These are phyloP conservation scores for Gadus macrocephalus DNA, from an alignment of 2,113 vertebrate species.

Conservation along the genomic window DNA sequence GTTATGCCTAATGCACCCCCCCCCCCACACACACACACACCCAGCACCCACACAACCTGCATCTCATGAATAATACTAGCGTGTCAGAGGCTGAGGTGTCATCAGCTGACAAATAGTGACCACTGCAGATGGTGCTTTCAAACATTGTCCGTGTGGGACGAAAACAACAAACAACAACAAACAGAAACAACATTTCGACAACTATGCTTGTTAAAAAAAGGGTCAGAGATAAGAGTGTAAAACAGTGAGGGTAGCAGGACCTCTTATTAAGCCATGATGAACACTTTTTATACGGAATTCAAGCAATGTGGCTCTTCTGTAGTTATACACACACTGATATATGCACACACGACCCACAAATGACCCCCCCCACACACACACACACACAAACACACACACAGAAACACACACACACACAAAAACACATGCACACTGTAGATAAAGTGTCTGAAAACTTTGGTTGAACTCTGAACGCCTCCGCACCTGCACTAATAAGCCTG, in stretches of 20 bases:
- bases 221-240: too few species aligned
- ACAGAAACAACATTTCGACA: too few species aligned
- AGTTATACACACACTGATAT: too few species aligned
- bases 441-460: constrained; percentile 41
- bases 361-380: neutral
- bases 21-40: constrained; percentile 3
- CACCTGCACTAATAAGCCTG: constrained; percentile 34
- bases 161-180: neutral
- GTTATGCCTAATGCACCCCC: constrained; percentile 38
- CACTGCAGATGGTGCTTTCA: constrained; percentile 66
- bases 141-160: constrained; percentile 23
- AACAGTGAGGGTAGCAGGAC: too few species aligned
- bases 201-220: too few species aligned
- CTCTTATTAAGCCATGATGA: neutral
- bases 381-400: neutral
- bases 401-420: neutral
- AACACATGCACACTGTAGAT: too few species aligned
- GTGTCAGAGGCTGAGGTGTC: constrained; percentile 37
- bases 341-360: too few species aligned
- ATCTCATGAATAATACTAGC: constrained; percentile 64
- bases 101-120: constrained; percentile 48
- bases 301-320: too few species aligned
- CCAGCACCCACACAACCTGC: constrained; percentile 27
- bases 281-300: neutral
- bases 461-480: constrained; percentile 31